A percentile compares a stretch with the other conserved stretches of the same genome.
phyloP scores from a whole-genome alignment of 2,888 invertebrate genomes.

The Plebejus anna region DNA sequence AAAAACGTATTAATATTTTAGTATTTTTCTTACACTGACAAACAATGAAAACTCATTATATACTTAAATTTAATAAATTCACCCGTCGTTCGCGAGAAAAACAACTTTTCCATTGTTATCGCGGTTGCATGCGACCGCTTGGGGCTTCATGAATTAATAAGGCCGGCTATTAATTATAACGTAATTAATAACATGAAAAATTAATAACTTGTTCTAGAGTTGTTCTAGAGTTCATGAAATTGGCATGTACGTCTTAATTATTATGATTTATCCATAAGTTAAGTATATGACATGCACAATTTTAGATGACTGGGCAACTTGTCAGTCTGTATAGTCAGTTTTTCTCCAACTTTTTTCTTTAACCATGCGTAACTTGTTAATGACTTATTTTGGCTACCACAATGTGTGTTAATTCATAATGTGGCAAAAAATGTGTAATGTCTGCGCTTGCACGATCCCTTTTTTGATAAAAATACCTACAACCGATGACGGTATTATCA shows the following conservation, averaged over 20 bases:
- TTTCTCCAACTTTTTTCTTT: conserved; percentile 10
- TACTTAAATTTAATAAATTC: too few relatives aligned
- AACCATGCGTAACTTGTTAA: conserved; percentile 3
- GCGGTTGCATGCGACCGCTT: too few relatives aligned
- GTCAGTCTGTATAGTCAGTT: neutral
- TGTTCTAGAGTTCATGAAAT: neutral
- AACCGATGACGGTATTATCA: too few relatives aligned
- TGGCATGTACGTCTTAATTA: neutral
- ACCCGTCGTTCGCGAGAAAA: too few relatives aligned
- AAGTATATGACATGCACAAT: conserved; percentile 28
- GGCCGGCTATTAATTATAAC: too few relatives aligned
- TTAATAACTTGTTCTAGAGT: neutral
- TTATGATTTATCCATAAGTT: neutral
- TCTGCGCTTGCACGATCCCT: neutral
- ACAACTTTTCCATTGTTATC: too few relatives aligned
- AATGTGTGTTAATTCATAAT: conserved; percentile 3
- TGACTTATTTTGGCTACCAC: neutral
- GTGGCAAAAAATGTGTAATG: neutral
- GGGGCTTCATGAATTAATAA: too few relatives aligned
- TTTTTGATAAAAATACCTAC: neutral
- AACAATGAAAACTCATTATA: too few relatives aligned
- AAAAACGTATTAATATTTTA: too few relatives aligned
- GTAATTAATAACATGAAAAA: neutral
- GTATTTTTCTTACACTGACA: neutral
- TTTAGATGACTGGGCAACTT: conserved; percentile 34